phyloP scores from a whole-genome alignment of 2,888 invertebrate genomes.

The Ariolimax columbianus region DNA sequence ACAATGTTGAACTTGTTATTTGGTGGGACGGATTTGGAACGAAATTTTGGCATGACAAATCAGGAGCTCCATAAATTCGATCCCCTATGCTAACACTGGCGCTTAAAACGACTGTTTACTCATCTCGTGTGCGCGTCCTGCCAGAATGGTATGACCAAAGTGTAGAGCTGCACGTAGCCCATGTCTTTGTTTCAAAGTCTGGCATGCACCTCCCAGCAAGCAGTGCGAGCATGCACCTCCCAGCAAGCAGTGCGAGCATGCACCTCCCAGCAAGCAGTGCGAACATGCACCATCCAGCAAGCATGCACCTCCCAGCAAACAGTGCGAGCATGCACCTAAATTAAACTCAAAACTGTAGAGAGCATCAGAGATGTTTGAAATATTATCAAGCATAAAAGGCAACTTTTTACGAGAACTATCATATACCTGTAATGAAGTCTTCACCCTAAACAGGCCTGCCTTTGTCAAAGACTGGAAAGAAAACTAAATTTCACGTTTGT shows the following conservation, averaged over 20 bases:
- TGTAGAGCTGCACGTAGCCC: not conserved
- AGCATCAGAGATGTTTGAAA: too few species aligned
- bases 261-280: too few species aligned
- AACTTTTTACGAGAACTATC: too few species aligned
- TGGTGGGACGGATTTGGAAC: not conserved
- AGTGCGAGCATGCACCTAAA: too few species aligned
- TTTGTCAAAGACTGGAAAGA: too few species aligned
- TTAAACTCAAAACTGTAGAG: too few species aligned
- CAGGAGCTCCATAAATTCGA: not conserved
- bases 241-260: too few species aligned
- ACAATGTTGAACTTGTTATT: slow-evolving; percentile 11
- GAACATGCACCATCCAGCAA: not conserved
- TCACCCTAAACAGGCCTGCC: too few species aligned
- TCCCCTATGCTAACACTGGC: slow-evolving; percentile 16
- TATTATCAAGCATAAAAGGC: too few species aligned
- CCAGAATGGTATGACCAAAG: not conserved
- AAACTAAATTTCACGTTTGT: too few species aligned
- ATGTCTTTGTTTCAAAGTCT: not conserved
- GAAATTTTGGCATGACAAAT: slow-evolving; percentile 32
- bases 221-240: not conserved
- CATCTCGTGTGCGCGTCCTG: slow-evolving; percentile 17
- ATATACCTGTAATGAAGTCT: too few species aligned
- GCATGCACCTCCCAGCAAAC: not conserved
- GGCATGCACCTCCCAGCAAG: not conserved
- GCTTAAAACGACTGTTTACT: not conserved